Conservation (phyloP, 2,113 vertebrate genomes). For the Cynoglossus semilaevis region DNA sequence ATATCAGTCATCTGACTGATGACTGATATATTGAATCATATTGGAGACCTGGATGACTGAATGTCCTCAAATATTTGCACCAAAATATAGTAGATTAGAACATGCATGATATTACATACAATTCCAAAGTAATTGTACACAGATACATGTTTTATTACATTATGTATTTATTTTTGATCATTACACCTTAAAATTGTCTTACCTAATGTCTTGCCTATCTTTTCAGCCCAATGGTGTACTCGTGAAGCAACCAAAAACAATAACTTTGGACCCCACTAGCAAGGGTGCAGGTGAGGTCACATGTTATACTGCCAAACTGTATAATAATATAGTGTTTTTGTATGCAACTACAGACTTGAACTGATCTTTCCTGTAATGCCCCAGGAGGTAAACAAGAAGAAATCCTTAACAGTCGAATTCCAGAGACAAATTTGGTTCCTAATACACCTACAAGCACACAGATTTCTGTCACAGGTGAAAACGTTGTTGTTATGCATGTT, state of each 20-base stretch:
- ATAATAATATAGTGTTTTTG: neutral
- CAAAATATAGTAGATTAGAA: no score
- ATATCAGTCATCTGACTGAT: no score
- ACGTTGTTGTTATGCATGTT: neutral
- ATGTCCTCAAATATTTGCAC: no score
- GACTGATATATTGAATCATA: no score
- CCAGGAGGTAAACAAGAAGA: constrained; percentile 54
- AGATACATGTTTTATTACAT: no score
- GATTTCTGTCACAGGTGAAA: constrained; percentile 72
- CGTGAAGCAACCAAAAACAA: constrained; percentile 42
- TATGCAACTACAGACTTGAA: neutral
- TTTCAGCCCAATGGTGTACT: constrained; percentile 80
- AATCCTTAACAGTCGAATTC: constrained; percentile 47
- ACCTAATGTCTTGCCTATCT: neutral
- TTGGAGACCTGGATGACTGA: no score
- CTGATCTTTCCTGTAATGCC: neutral
- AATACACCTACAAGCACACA: constrained; percentile 56
- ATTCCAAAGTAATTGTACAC: no score
- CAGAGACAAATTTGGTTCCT: constrained; percentile 43
- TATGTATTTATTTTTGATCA: no score
- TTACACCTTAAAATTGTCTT: neutral
- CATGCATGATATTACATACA: no score
- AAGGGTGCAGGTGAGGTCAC: constrained; percentile 72
- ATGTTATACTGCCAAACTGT: accelerated
- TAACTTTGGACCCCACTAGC: constrained; percentile 69